Evolutionary conservation across 2,888 invertebrate genomes (phyloP).

Genomic region (Sabellastarte sp.): DNA sequence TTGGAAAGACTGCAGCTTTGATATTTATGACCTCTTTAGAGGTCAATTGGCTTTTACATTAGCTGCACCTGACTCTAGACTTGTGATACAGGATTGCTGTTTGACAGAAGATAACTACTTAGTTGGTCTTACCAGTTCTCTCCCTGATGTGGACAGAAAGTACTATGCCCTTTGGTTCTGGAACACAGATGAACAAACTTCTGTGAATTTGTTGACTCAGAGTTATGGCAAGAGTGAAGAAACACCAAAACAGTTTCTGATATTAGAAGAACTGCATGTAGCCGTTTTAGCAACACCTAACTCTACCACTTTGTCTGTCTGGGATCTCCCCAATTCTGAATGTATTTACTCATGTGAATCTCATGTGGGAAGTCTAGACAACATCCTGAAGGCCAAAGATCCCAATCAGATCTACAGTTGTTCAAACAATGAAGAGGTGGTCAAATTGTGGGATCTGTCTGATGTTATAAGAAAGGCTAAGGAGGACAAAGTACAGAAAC

Average conservation of each 20-base stretch:
- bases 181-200: conserved; percentile 11
- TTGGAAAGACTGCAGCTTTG: conserved; percentile 19
- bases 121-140: conserved; percentile 10
- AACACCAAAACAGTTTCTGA: conserved; percentile 11
- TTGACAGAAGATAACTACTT: conserved; percentile 13
- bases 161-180: conserved; percentile 21
- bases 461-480: background rate
- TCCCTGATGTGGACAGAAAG: conserved; percentile 1
- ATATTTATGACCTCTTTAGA: conserved; percentile 12
- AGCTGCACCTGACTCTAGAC: conserved; percentile 12
- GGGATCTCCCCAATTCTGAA: conserved; percentile 15
- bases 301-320: conserved; percentile 9
- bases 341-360: conserved; percentile 10
- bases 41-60: conserved; percentile 5
- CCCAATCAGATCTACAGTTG: conserved; percentile 18
- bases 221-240: background rate
- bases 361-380: conserved; percentile 9
- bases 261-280: conserved; percentile 11
- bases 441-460: background rate
- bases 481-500: background rate
- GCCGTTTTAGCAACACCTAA: conserved; percentile 12
- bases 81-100: conserved; percentile 9
- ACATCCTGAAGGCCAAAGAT: conserved; percentile 7
- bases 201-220: conserved; percentile 5
- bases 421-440: conserved; percentile 3